phyloP scores from a whole-genome alignment of 2,797 vertebrate species.

The Premnoplex brunnescens region DNA sequence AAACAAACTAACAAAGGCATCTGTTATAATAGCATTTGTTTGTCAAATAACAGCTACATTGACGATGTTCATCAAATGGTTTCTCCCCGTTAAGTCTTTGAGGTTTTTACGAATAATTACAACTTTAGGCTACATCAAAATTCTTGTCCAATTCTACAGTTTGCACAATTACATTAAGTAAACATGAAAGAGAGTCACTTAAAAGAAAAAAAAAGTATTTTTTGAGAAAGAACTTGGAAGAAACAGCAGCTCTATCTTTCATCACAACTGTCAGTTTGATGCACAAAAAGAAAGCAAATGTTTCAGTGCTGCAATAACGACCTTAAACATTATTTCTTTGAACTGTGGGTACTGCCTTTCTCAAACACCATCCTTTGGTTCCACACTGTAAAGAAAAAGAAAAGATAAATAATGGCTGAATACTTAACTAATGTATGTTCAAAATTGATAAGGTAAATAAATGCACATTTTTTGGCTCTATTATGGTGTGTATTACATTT shows the following conservation, averaged over 20 bases:
- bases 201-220: background rate
- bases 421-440: background rate
- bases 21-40: background rate
- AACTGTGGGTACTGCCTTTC: background rate
- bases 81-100: background rate
- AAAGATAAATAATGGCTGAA: background rate
- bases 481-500: conserved; percentile 1
- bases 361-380: background rate
- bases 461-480: background rate
- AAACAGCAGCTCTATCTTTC: background rate
- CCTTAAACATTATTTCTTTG: background rate
- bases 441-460: conserved; percentile 29
- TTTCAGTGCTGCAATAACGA: background rate
- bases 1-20: background rate
- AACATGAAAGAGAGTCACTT: background rate
- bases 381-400: background rate
- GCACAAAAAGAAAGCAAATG: background rate
- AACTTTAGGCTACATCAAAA: background rate
- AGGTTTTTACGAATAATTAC: background rate
- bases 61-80: background rate
- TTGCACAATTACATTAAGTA: background rate
- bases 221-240: background rate
- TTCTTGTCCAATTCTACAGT: background rate
- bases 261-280: background rate
- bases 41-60: background rate